A percentile compares a stretch with the other conserved stretches of the same genome.
These are phyloP conservation scores for Lates japonicus DNA, from an alignment of 2,797 vertebrate species.

Conservation along the genomic window DNA sequence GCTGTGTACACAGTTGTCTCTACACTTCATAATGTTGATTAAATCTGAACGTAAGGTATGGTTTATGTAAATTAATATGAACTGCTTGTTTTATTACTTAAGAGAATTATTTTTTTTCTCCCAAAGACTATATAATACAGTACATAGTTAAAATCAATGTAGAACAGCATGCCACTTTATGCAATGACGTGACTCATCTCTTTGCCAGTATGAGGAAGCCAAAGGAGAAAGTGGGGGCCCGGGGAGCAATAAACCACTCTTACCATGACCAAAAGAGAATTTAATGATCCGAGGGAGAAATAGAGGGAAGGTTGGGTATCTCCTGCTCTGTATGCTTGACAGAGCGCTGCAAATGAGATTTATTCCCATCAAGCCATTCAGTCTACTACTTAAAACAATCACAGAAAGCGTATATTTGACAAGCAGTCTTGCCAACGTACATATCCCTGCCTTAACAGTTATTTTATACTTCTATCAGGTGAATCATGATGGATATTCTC, in stretches of 20 bases:
- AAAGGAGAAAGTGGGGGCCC: constrained; percentile 40
- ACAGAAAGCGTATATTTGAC: constrained; percentile 53
- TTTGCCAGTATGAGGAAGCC: constrained; percentile 37
- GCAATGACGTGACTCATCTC: constrained; percentile 37
- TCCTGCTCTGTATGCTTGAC: constrained; percentile 59
- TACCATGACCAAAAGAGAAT: constrained; percentile 70
- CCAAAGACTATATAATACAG: neutral
- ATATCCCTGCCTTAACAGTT: constrained; percentile 33
- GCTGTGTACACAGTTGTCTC: neutral
- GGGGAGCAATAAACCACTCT: constrained; percentile 71
- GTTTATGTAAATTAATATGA: neutral
- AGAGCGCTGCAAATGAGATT: constrained; percentile 62
- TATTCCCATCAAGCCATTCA: constrained; percentile 64
- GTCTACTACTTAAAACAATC: constrained; percentile 66
- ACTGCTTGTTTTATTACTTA: neutral
- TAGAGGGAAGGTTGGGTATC: constrained; percentile 51
- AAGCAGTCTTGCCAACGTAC: constrained; percentile 18
- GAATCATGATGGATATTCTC: constrained; percentile 43
- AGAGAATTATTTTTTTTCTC: neutral
- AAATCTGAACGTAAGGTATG: neutral
- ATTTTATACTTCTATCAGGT: constrained; percentile 37
- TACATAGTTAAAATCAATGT: constrained; percentile 9
- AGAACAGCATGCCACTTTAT: constrained; percentile 17
- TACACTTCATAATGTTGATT: neutral
- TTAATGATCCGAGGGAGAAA: constrained; percentile 71